phyloP scores from a whole-genome alignment of 2,888 invertebrate species.

The Volucella bombylans region DNA sequence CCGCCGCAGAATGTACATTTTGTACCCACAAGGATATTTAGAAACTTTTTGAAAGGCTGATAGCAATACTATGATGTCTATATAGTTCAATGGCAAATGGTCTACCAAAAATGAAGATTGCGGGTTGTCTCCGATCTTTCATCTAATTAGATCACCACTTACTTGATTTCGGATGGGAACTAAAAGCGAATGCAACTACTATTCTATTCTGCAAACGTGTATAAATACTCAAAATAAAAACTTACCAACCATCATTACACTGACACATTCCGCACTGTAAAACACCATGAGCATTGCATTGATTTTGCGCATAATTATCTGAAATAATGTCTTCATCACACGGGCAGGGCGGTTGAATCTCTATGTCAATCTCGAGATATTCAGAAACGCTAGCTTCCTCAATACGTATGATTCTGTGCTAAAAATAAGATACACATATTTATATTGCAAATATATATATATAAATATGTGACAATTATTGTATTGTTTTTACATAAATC shows the following conservation, averaged over 20 bases:
- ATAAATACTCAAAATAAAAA: constrained; percentile 67
- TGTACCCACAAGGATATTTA: no score
- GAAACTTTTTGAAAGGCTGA: no score
- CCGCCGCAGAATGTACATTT: no score
- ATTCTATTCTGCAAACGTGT: no score
- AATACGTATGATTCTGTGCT: constrained; percentile 85
- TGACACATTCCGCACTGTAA: constrained; percentile 86
- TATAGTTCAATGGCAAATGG: no score
- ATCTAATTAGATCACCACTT: no score
- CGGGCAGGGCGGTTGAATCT: constrained; percentile 89
- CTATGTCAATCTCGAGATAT: constrained; percentile 87
- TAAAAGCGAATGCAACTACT: no score
- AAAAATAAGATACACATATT: constrained; percentile 70
- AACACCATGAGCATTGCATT: constrained; percentile 83
- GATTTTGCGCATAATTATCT: constrained; percentile 76
- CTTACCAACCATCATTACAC: constrained; percentile 86
- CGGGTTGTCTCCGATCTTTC: no score
- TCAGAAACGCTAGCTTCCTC: constrained; percentile 91
- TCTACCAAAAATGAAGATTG: no score
- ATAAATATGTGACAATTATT: no score
- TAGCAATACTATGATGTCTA: no score
- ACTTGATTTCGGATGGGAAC: no score
- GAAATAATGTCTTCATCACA: constrained; percentile 82
- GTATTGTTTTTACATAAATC: constrained; percentile 80
- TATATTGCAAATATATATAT: neutral